Evolutionary conservation across 2,888 invertebrate genomes (phyloP), one percentile per base, ranked within the genome.

Genomic region (Plagiodera versicolora): DNA sequence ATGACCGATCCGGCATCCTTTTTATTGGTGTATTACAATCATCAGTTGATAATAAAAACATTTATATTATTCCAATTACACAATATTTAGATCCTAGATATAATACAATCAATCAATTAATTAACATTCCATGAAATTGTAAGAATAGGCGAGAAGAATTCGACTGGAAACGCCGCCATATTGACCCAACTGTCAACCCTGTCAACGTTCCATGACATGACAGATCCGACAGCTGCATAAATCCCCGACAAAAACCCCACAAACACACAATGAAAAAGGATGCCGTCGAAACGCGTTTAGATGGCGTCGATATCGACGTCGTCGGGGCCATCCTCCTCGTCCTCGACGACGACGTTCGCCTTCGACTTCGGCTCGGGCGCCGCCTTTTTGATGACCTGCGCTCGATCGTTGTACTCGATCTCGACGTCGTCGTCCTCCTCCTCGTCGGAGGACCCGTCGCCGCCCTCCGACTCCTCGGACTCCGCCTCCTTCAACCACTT

Each of bases 401-500:
- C 92, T 77, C 95, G 89, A 82, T 95, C 95, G 79, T 92, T 89
- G 79, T 94, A 95, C 79, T 94, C 93, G 80, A 95, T 94, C 86
- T 88, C 87, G 56, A 88, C 83, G 75, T 86, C 87, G 63, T 84
- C 83, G 60, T 86, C 85, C 71, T 85, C 85, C 39, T 88, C 88
- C 48, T 89, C 89, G 44, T 28, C 44, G 14, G 39, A 39, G 14
- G 14, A 14, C 11, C 28, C 44, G 66, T 90, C 91, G 60, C 88
- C 89, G 58, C 89, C 88, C 20, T 87, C 90, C 19, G 90, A 90
- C 67, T 91, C 91, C 77, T 95, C 95, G 80, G 97, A 97, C 77
- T 97, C 97, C 61, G 98, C 98, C 79, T 98, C 96, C 79, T 92
- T 89, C 72, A 99, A 86, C 99, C 99, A 99, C 75, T 91, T 94